Evolutionary conservation across 2,113 vertebrate genomes (phyloP).

Genomic region (Gymnobelideus leadbeateri): DNA sequence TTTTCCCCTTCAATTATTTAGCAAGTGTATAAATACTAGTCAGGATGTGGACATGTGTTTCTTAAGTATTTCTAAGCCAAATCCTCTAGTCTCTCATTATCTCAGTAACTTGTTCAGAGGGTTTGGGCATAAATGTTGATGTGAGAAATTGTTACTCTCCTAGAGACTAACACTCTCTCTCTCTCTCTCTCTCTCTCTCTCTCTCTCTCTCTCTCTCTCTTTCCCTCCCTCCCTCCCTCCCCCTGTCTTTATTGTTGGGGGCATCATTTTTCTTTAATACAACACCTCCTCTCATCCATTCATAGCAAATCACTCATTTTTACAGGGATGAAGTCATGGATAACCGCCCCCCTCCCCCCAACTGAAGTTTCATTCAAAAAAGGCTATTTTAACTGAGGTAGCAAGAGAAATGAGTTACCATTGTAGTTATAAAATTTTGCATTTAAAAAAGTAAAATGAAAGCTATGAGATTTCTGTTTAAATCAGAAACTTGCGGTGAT

Average conservation of each 20-base stretch:
- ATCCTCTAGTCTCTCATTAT: conserved; percentile 57
- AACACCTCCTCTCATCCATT: conserved; percentile 47
- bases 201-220: neutral
- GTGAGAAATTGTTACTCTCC: conserved; percentile 43
- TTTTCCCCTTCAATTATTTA: conserved; percentile 77
- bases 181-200: too few relatives aligned
- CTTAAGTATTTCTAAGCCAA: conserved; percentile 59
- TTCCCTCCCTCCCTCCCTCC: too few relatives aligned
- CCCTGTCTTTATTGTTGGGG: neutral
- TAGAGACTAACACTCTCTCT: neutral
- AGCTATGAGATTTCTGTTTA: neutral
- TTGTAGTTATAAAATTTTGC: neutral
- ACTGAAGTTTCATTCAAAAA: conserved; percentile 23
- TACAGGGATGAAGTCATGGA: neutral
- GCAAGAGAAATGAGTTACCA: neutral
- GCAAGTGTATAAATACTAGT: conserved; percentile 68
- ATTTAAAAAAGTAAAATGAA: conserved; percentile 19
- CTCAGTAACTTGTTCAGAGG: conserved; percentile 58
- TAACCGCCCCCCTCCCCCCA: conserved; percentile 26
- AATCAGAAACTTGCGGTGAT: neutral
- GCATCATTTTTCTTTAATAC: conserved; percentile 11
- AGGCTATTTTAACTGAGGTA: conserved; percentile 34
- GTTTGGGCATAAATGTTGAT: conserved; percentile 39
- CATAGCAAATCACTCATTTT: neutral
- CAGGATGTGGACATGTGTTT: conserved; percentile 60